Evolutionary conservation across 2,797 vertebrate genomes (phyloP).

Genomic region (Antrozous pallidus): DNA sequence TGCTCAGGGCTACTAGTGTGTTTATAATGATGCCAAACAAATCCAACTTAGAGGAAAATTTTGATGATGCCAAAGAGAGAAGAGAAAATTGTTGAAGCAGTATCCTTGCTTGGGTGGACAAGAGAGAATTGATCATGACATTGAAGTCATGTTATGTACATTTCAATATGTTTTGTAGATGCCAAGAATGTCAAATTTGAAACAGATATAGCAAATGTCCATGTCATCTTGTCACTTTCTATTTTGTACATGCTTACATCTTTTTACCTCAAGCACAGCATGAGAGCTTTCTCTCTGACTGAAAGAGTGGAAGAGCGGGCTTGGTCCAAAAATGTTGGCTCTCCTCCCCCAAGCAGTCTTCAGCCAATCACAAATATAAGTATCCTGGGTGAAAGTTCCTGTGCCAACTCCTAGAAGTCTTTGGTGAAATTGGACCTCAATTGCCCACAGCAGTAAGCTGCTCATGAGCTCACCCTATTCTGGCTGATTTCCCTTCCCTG

Average conservation of each 20-base stretch:
- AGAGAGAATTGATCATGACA: background rate
- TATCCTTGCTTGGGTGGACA: background rate
- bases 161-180: background rate
- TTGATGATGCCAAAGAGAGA: background rate
- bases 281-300: background rate
- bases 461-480: background rate
- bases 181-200: background rate
- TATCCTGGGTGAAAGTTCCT: background rate
- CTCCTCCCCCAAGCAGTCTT: background rate
- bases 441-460: background rate
- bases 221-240: background rate
- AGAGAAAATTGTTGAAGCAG: background rate
- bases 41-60: background rate
- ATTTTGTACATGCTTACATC: background rate
- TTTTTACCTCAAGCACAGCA: background rate
- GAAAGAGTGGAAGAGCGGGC: background rate
- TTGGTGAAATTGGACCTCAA: background rate
- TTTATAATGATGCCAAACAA: background rate
- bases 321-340: background rate
- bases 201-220: background rate
- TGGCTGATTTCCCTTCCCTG: background rate
- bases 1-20: background rate
- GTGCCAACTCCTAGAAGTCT: background rate
- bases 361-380: background rate
- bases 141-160: background rate